Evolutionary conservation across 2,797 vertebrate genomes (phyloP), one percentile per base, ranked within the genome.

Genomic region (Jordanella pulchra): DNA sequence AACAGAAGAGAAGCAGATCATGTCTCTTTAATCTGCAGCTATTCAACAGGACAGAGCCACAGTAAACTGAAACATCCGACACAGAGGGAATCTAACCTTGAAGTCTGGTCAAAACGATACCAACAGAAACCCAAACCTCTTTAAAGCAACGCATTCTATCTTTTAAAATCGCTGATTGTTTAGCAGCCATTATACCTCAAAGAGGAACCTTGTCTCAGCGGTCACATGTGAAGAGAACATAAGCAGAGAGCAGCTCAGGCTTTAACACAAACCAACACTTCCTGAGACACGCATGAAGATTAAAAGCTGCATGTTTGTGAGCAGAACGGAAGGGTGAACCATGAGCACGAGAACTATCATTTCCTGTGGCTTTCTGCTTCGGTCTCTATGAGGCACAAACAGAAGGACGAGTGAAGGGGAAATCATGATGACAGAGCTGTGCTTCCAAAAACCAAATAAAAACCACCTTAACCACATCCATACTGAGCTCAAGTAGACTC

Each of bases 291-390:
- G 74, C 67, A 66, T 7, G 12, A 25, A 27, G 56, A 54, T 55
- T 39, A 61, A 77, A 75, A 75, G 66, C 7, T 64, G 67, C 42
- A 32, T 44, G 17, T 53, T 27, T 54, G 60, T 53, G 11, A 21
- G 58, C 48, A 48, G 21, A 67, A 21, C 77, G 83, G 83, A 86
- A 86, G 84, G 39, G 65, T 71, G 75, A 79, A 64, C 23, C 64
- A 61, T 13, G 74, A 44, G 21, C 81, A 73, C 72, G 69, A 68
- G 39, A 63, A 35, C 67, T 64, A 64, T 85, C 73, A 83, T 76
- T 89, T 90, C 88, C 89, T 87, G 72, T 69, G 70, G 70, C 35
- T 42, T 58, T 66, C 7, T 67, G 13, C 61, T 39, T 28, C 45
- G 10, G n/a, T 72, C 28, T 54, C 69, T 83, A 78, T 81, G 69